Percentiles rank a stretch among this genome's conserved stretches.
phyloP scores from a whole-genome alignment of 2,113 vertebrate genomes.

The Nycticorax nycticorax region DNA sequence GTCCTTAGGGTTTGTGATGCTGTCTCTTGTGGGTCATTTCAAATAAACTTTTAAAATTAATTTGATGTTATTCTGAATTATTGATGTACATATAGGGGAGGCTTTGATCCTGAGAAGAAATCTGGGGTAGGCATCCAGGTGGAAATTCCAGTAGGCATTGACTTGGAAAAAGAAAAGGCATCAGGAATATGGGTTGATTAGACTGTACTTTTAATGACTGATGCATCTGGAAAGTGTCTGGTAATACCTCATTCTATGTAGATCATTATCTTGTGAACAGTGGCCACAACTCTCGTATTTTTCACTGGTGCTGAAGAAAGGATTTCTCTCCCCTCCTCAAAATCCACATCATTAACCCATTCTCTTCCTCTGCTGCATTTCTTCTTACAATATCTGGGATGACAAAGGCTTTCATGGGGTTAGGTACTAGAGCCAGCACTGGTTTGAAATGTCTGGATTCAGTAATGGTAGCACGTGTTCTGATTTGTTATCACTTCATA shows the following conservation, averaged over 20 bases:
- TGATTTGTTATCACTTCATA: neutral
- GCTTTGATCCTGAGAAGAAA: neutral
- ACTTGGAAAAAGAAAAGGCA: neutral
- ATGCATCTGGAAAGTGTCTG: neutral
- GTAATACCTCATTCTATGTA: neutral
- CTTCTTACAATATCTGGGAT: slow-evolving; percentile 10
- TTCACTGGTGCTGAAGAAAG: neutral
- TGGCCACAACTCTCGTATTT: neutral
- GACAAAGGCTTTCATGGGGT: slow-evolving; percentile 60
- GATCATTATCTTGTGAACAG: neutral
- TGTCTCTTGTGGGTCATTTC: neutral
- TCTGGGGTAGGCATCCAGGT: neutral
- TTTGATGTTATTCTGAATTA: neutral
- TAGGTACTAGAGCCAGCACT: slow-evolving; percentile 58
- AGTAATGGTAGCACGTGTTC: neutral
- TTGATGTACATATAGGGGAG: neutral
- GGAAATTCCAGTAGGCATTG: neutral
- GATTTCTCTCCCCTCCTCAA: neutral
- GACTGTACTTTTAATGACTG: neutral
- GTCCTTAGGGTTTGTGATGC: neutral
- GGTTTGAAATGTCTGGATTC: neutral
- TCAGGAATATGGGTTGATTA: neutral
- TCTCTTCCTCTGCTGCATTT: neutral
- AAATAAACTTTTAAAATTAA: neutral
- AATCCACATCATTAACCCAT: neutral